These are phyloP conservation scores for Xylophagus ater DNA, from an alignment of 2,888 invertebrate species.

Conservation along the genomic window DNA sequence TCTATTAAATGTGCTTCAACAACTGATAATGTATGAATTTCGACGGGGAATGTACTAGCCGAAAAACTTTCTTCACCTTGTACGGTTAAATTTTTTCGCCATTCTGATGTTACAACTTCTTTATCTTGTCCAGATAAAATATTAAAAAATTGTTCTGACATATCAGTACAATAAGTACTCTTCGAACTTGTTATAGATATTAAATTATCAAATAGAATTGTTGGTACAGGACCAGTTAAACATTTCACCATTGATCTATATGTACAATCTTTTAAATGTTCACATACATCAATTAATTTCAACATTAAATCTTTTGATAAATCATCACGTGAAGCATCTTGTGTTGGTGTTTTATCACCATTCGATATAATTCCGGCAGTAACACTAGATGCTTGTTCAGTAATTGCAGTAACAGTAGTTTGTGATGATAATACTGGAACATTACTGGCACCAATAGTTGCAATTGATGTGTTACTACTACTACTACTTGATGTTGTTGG, in stretches of 20 bases:
- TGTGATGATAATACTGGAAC: conserved; percentile 13
- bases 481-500: conserved; percentile 20
- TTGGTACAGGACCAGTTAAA: conserved; percentile 30
- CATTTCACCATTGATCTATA: conserved; percentile 33
- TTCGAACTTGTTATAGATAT: conserved; percentile 35
- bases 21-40: conserved; percentile 34
- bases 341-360: conserved; percentile 9
- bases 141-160: conserved; percentile 33
- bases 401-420: conserved; percentile 17
- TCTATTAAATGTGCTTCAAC: conserved; percentile 37
- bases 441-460: conserved; percentile 11
- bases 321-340: conserved; percentile 19
- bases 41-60: conserved; percentile 33
- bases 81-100: conserved; percentile 34
- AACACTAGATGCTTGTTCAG: conserved; percentile 17
- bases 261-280: conserved; percentile 30
- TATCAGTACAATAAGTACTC: conserved; percentile 31
- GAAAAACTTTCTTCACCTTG: conserved; percentile 29
- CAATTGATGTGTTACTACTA: conserved; percentile 19
- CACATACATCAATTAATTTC: conserved; percentile 30
- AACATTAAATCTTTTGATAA: conserved; percentile 29
- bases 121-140: conserved; percentile 35
- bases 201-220: conserved; percentile 30
- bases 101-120: conserved; percentile 33
- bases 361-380: not conserved